Base-by-base conservation (phyloP, 2,888 invertebrate genomes). In the Laothoe populi region DNA sequence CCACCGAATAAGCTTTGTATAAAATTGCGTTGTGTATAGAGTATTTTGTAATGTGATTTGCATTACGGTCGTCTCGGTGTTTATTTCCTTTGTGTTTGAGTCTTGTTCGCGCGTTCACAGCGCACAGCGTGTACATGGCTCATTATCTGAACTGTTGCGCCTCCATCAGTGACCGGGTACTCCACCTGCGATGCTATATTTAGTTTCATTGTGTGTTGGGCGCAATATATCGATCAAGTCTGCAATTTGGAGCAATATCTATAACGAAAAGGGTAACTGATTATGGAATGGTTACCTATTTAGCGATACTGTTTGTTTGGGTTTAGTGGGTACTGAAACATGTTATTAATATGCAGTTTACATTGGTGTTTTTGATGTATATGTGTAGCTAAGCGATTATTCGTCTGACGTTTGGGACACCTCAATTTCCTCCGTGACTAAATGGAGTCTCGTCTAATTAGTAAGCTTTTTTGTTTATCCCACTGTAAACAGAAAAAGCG, bases 191-290 rank as follows among this genome's bases (percentile, higher is more conserved):
- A 64, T 71, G 81, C 88, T 91, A 91, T 89, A 89, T 86, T 90
- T 92, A 91, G 89, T 83, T 80, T 82, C 87, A 90, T 89, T 91
- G 90, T 90, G 82, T 84, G 84, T 81, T 85, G 82, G 78, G 78
- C 79, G 82, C 83, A 80, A 79, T 81, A 82, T 82, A 87, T 84
- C 80, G 82, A 83, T 82, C 81, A 81, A 77, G 79, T 78, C 77
- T 71, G 72, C 74, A 76, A 77, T 77, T 75, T 74, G 73, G 71
- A 75, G 68, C 73, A 68, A 60, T 66, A 68, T 63, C 59, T 72
- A 70, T 71, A 70, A 68, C 66, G 70, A 63, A 63, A 44, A 63
- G 23, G 38, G 48, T 62, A 24, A 58, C 59, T 63, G 46, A 60
- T 63, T 63, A 60, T 35, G 60, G 63, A 63, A 63, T 58, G 62